phyloP scores from a whole-genome alignment of 2,797 vertebrate species.

The Tokudaia muenninki region DNA sequence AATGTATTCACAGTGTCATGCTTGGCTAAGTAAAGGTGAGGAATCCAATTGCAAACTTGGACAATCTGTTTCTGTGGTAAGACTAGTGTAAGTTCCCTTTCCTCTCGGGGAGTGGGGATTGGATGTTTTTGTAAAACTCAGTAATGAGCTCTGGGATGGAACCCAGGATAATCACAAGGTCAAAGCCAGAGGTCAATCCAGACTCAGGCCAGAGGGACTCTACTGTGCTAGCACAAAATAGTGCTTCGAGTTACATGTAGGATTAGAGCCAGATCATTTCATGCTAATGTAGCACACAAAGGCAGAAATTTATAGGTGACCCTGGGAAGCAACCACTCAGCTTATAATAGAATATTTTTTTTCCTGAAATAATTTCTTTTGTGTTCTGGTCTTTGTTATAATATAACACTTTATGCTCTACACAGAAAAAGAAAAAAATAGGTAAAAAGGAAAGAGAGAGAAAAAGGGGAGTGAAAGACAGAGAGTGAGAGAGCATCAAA shows the following conservation, averaged over 20 bases:
- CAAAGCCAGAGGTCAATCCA: neutral
- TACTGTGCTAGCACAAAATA: neutral
- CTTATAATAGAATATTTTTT: neutral
- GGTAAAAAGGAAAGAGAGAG: neutral
- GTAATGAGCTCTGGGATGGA: neutral
- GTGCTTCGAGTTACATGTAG: neutral
- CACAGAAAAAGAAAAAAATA: neutral
- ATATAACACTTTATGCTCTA: neutral
- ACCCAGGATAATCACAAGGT: neutral
- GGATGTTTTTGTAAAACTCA: neutral
- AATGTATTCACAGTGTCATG: conserved; percentile 57
- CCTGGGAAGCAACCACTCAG: conserved; percentile 16
- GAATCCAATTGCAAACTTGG: neutral
- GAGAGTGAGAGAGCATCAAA: neutral
- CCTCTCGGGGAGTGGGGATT: neutral
- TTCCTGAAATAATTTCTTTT: neutral
- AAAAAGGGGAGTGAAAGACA: neutral
- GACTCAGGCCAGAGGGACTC: neutral
- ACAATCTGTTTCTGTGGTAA: conserved; percentile 24
- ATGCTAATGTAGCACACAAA: neutral
- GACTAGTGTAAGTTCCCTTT: conserved; percentile 32
- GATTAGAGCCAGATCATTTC: neutral
- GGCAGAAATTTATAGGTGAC: neutral
- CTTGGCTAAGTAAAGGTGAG: conserved; percentile 1
- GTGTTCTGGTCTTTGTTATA: conserved; percentile 37